Evolutionary conservation across 2,888 invertebrate species (phyloP).

Genomic region (Phalera bucephala): DNA sequence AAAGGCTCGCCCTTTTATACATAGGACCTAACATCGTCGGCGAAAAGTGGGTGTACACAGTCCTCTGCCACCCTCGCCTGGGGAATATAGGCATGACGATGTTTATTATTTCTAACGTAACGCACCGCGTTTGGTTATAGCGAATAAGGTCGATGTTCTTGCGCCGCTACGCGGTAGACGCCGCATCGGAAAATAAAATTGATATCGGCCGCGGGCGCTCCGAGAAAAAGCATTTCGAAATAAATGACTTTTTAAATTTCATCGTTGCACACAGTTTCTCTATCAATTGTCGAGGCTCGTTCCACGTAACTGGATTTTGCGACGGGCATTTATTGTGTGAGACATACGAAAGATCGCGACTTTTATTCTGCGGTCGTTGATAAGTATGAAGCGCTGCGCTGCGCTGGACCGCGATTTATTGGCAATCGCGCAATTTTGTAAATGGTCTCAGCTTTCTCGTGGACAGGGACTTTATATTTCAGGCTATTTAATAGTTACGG

Average conservation of each 20-base stretch:
- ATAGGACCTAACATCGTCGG: no score
- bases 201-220: conserved; percentile 78
- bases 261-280: conserved; percentile 83
- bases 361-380: conserved; percentile 59
- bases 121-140: no score
- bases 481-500: no score
- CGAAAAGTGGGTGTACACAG: no score
- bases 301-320: conserved; percentile 76
- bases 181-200: conserved; percentile 79
- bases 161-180: conserved; percentile 50
- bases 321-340: conserved; percentile 78
- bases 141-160: conserved; percentile 44
- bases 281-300: conserved; percentile 81
- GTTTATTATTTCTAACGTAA: no score
- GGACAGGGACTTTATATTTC: no score
- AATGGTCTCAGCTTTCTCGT: conserved; percentile 13
- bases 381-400: conserved; percentile 21
- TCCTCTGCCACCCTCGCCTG: no score
- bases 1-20: no score
- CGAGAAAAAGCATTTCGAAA: conserved; percentile 82
- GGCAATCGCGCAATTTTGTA: conserved; percentile 45
- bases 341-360: conserved; percentile 69
- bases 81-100: no score
- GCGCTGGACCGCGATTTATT: conserved; percentile 44
- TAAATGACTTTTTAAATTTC: conserved; percentile 84